These are phyloP conservation scores for Micromys minutus DNA, from an alignment of 2,113 vertebrate genomes.

Conservation along the genomic window DNA sequence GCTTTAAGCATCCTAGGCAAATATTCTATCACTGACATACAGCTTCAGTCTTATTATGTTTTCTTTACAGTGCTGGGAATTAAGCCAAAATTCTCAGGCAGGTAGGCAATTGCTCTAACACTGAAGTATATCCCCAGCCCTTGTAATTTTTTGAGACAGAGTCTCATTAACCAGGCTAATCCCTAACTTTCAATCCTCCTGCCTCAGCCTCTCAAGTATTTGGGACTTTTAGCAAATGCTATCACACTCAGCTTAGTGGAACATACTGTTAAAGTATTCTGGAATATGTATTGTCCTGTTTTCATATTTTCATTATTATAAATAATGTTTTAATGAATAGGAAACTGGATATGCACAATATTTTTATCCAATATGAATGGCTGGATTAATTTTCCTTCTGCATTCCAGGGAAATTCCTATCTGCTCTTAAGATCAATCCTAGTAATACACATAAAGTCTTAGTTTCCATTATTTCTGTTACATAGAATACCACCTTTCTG, in stretches of 20 bases:
- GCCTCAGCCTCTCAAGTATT: not conserved
- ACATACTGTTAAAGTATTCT: conserved; percentile 14
- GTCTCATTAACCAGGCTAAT: not conserved
- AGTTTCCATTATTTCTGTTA: conserved; percentile 13
- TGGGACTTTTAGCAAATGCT: not conserved
- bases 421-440: conserved; percentile 22
- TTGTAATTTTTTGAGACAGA: not conserved
- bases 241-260: not conserved
- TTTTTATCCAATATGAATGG: not conserved
- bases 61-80: not conserved
- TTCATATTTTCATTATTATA: not conserved
- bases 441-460: conserved; percentile 6
- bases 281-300: not conserved
- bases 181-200: not conserved
- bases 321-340: conserved; percentile 30
- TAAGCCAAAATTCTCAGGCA: not conserved
- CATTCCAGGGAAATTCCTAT: not conserved
- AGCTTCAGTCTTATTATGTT: not conserved
- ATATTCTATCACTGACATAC: not conserved
- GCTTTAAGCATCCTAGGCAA: not conserved
- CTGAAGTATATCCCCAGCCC: not conserved
- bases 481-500: conserved; percentile 25
- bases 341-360: not conserved
- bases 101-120: not conserved
- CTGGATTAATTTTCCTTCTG: conserved; percentile 37